Evolutionary conservation across 1,140 invertebrate genomes (phyloP).

Genomic region (Globodera ellingtonae): DNA sequence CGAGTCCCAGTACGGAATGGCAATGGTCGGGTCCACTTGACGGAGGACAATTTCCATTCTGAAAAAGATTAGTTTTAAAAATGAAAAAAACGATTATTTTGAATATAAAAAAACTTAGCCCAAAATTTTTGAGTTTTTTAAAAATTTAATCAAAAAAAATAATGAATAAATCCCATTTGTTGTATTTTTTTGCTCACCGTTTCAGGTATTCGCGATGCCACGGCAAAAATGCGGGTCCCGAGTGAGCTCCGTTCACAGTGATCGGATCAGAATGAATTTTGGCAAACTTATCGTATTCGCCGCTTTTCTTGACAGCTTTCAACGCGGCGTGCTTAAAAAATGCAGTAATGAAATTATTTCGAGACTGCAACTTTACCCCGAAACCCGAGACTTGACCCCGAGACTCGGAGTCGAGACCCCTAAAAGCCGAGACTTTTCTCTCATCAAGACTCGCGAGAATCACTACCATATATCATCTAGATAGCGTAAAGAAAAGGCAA

Average conservation of each 20-base stretch:
- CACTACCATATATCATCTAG: too few relatives aligned
- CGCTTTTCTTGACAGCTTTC: conserved; percentile 64
- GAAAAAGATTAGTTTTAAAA: not conserved
- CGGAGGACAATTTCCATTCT: conserved; percentile 54
- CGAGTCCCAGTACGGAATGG: conserved; percentile 51
- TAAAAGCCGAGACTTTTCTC: too few relatives aligned
- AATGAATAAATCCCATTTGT: too few relatives aligned
- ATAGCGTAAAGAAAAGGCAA: too few relatives aligned
- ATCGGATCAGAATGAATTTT: conserved; percentile 54
- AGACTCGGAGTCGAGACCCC: too few relatives aligned
- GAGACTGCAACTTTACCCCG: too few relatives aligned
- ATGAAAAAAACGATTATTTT: too few relatives aligned
- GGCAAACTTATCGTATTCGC: conserved; percentile 60
- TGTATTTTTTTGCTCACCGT: not conserved
- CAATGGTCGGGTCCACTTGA: conserved; percentile 44
- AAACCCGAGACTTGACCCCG: too few relatives aligned
- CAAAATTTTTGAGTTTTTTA: too few relatives aligned
- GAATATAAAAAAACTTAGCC: too few relatives aligned
- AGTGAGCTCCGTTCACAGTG: conserved; percentile 52
- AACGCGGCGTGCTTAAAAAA: conserved; percentile 63
- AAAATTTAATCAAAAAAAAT: too few relatives aligned
- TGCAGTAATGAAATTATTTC: not conserved
- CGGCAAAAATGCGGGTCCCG: conserved; percentile 38
- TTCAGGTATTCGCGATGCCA: conserved; percentile 43
- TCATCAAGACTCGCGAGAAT: too few relatives aligned